Evolutionary conservation across 2,888 invertebrate species (phyloP).

Genomic region (Trypoxylon attenuatum): DNA sequence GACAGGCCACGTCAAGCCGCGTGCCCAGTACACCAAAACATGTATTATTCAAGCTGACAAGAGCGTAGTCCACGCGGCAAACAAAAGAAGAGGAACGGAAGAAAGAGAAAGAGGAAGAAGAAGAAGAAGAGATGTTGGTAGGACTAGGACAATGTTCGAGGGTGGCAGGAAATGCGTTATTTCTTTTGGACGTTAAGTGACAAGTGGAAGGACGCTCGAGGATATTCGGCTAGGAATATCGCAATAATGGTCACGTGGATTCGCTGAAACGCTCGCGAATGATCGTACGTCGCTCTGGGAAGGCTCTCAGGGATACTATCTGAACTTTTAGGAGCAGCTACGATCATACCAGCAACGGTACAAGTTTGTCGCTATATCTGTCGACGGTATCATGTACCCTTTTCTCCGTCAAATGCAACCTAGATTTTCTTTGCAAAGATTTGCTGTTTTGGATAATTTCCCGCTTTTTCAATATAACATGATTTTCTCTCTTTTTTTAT

Average conservation of each 20-base stretch:
- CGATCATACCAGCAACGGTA: too few species aligned
- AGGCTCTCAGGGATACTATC: neutral
- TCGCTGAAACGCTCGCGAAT: constrained; percentile 16
- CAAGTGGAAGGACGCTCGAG: constrained; percentile 63
- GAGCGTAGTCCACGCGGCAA: constrained; percentile 53
- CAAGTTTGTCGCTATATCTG: too few species aligned
- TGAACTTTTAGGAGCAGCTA: neutral
- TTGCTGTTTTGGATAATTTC: too few species aligned
- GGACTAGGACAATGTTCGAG: constrained; percentile 7
- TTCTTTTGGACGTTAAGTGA: constrained; percentile 67
- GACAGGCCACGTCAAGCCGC: constrained; percentile 60
- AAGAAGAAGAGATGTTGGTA: too few species aligned
- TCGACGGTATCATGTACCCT: too few species aligned
- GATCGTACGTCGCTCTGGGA: constrained; percentile 6
- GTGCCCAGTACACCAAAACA: constrained; percentile 62
- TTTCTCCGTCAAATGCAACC: too few species aligned
- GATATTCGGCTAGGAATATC: constrained; percentile 54
- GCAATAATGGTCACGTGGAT: constrained; percentile 21
- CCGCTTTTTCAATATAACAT: too few species aligned
- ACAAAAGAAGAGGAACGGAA: constrained; percentile 36
- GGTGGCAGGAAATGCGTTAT: constrained; percentile 62
- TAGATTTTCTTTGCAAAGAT: too few species aligned
- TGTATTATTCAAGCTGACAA: constrained; percentile 72
- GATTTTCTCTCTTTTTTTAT: too few species aligned
- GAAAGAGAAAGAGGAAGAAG: neutral